phyloP scores from a whole-genome alignment of 1,140 invertebrate genomes.

The Aplysia californica region DNA sequence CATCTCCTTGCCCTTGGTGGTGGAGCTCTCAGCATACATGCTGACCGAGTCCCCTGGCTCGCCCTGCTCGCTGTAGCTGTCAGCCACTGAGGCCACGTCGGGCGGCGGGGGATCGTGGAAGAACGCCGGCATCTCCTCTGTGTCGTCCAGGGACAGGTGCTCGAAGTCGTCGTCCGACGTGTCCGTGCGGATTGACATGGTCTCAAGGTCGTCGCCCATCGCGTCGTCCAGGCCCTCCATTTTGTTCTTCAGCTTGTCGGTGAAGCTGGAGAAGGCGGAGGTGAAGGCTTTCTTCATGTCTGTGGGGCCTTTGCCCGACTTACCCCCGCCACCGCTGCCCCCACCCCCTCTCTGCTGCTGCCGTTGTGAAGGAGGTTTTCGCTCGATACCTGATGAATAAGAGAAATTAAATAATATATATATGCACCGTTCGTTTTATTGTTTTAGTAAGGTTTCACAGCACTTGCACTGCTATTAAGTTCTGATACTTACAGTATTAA shows the following conservation, averaged over 20 bases:
- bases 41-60: constrained; percentile 78
- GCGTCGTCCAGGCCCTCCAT: constrained; percentile 47
- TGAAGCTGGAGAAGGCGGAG: constrained; percentile 53
- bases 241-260: constrained; percentile 55
- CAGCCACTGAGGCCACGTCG: constrained; percentile 70
- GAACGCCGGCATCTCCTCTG: constrained; percentile 56
- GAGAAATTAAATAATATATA: too few relatives aligned
- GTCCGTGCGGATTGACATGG: constrained; percentile 68
- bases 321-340: background rate
- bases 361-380: constrained; percentile 1
- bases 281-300: constrained; percentile 57
- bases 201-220: constrained; percentile 56
- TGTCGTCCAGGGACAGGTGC: constrained; percentile 63
- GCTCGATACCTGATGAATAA: constrained; percentile 2
- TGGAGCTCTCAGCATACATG: constrained; percentile 53
- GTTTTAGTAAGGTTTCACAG: too few relatives aligned
- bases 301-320: background rate
- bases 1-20: constrained; percentile 51
- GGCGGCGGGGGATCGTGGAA: constrained; percentile 35
- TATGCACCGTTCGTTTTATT: too few relatives aligned
- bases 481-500: too few relatives aligned
- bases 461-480: too few relatives aligned
- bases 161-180: constrained; percentile 68
- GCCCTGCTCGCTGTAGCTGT: constrained; percentile 86
- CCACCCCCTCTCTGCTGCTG: background rate